A percentile compares a stretch with the other conserved stretches of the same genome.
phyloP scores from a whole-genome alignment of 2,797 vertebrate species.

The Danio jaintianensis region DNA sequence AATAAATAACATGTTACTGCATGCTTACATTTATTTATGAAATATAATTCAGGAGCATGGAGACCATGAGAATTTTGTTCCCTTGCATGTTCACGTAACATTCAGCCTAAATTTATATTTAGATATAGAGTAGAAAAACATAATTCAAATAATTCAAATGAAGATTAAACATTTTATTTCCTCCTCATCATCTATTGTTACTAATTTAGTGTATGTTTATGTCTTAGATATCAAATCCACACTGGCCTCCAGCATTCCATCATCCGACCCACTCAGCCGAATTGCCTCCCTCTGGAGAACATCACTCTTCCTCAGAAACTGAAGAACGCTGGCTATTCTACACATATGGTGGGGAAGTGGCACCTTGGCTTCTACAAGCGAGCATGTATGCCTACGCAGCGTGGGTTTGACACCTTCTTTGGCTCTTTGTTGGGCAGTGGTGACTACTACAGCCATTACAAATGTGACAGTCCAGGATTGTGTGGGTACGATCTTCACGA shows the following conservation, averaged over 20 bases:
- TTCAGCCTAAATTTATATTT: not conserved
- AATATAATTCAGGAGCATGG: too few relatives aligned
- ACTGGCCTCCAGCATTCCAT: constrained; percentile 98
- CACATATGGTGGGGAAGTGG: constrained; percentile 99
- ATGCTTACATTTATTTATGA: too few relatives aligned
- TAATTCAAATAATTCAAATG: not conserved
- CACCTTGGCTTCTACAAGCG: constrained; percentile 96
- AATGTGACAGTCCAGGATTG: constrained; percentile 92
- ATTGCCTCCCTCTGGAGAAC: constrained; percentile 94
- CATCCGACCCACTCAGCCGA: constrained; percentile 93
- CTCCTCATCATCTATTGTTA: not conserved
- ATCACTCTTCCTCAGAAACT: constrained; percentile 94
- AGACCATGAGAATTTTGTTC: not conserved
- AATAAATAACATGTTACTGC: constrained; percentile 14
- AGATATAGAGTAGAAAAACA: not conserved
- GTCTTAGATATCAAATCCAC: constrained; percentile 95
- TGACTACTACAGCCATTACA: constrained; percentile 96
- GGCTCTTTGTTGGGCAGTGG: constrained; percentile 94
- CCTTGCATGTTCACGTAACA: not conserved
- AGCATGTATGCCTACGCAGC: constrained; percentile 92
- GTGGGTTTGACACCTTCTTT: constrained; percentile 96
- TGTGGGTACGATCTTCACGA: constrained; percentile 96
- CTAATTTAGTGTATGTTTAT: constrained; percentile 33
- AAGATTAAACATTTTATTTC: not conserved
- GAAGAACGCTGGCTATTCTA: constrained; percentile 90